A percentile compares a stretch with the other conserved stretches of the same genome.
phyloP scores from a whole-genome alignment of 1,140 invertebrate genomes.

The Psilanteris sp. region DNA sequence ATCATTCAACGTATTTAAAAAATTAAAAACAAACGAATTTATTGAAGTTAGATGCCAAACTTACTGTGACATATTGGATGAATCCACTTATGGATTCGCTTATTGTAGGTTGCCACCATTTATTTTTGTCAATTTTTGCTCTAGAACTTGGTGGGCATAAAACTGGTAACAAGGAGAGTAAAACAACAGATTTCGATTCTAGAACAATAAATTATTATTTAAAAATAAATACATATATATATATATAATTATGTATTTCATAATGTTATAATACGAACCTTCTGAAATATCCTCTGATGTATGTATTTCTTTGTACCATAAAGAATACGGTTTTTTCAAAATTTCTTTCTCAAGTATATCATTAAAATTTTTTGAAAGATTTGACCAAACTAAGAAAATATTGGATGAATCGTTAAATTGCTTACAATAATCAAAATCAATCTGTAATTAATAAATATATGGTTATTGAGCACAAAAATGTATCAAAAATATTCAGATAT shows the following conservation, averaged over 20 bases:
- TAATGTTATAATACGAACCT: not conserved
- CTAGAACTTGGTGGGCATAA: conserved; percentile 16
- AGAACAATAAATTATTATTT: not conserved
- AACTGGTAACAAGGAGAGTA: conserved; percentile 7
- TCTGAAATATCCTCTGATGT: not conserved
- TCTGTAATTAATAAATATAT: not conserved
- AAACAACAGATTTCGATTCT: not conserved
- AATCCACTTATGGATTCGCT: too few relatives aligned
- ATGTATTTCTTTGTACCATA: not conserved
- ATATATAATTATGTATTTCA: too few relatives aligned
- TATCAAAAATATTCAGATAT: not conserved
- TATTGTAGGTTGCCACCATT: conserved; percentile 1
- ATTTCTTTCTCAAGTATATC: not conserved
- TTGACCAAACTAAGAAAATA: not conserved
- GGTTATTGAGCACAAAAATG: too few relatives aligned
- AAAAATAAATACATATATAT: not conserved
- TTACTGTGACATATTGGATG: too few relatives aligned
- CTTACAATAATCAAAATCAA: not conserved
- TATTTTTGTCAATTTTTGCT: conserved; percentile 8
- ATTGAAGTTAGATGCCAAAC: too few relatives aligned
- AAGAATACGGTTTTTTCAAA: not conserved
- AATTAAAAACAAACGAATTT: too few relatives aligned
- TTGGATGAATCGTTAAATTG: not conserved
- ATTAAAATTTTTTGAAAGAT: conserved; percentile 1
- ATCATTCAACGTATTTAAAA: too few relatives aligned